A percentile compares a stretch with the other conserved stretches of the same genome.
Conservation (phyloP, 2,113 vertebrate genomes). For the Pardalotus punctatus region DNA sequence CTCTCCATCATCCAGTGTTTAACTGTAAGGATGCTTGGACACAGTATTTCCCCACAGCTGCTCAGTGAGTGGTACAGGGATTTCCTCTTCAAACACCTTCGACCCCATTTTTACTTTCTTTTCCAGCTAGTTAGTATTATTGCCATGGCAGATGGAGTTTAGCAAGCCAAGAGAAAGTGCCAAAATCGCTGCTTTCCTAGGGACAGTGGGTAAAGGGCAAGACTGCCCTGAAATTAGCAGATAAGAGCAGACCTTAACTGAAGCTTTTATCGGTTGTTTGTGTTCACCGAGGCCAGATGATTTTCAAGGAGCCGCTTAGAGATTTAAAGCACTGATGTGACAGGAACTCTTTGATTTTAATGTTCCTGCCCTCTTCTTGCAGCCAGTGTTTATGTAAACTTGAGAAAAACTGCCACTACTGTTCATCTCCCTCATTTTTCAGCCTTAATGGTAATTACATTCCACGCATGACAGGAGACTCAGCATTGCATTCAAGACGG, state of each 20-base stretch:
- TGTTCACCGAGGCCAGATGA: constrained; percentile 74
- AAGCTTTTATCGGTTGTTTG: constrained; percentile 77
- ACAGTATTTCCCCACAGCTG: fast-evolving
- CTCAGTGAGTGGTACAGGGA: background rate
- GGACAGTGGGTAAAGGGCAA: constrained; percentile 61
- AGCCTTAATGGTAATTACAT: constrained; percentile 79
- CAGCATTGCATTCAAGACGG: constrained; percentile 8
- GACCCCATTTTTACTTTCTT: background rate
- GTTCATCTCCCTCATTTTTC: constrained; percentile 78
- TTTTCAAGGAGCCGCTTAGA: constrained; percentile 74
- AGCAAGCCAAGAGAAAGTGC: constrained; percentile 29
- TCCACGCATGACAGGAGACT: constrained; percentile 70
- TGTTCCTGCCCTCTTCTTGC: constrained; percentile 64
- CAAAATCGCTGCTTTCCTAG: constrained; percentile 60
- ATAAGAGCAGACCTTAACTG: constrained; percentile 64
- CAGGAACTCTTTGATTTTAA: constrained; percentile 76
- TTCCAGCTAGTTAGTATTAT: background rate
- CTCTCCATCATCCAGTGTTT: background rate
- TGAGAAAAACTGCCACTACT: constrained; percentile 79
- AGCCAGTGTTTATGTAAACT: constrained; percentile 78
- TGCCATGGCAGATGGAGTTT: background rate
- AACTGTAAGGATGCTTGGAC: background rate
- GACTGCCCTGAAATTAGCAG: constrained; percentile 64
- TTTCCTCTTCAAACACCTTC: background rate
- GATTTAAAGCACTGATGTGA: constrained; percentile 75